Evolutionary conservation across 2,113 vertebrate genomes (phyloP), one percentile per base, ranked within the genome.

Genomic region (Lophius piscatorius): DNA sequence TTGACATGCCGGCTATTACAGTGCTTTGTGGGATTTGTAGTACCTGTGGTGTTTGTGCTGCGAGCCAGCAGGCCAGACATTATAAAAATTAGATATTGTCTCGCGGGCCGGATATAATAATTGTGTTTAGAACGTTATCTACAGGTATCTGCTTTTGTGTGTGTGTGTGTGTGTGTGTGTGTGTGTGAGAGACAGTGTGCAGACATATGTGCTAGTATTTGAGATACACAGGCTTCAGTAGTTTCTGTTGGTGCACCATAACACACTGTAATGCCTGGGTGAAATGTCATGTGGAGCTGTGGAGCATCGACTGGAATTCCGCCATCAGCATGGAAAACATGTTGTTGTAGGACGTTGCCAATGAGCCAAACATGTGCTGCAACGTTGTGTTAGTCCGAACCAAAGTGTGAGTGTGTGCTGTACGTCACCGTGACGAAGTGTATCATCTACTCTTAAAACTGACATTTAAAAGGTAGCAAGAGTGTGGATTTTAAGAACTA

Each of bases 281-380:
- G 21, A 79, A 71, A 82, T 70, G 74, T 61, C 65, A 57, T 64
- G 58, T 45, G 38, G 38, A 68, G 40, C 63, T 54, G 42, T 11
- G 41, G 60, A 52, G 14, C 56, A 76, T 78, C 36, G 73, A 74
- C 67, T 60, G 49, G 33, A 74, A 56, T 74, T 50, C 6, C 52
- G 50, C 66, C 57, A 46, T 62, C 23, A 28, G 55, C 60, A 35
- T 65, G 67, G 70, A 78, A 82, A 71, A 76, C 47, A 44, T 66
- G 64, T n/a, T 28, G 23, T 70, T 57, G 51, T 56, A 33, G 75
- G 73, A 68, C 64, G 9, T 60, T 56, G 13, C 54, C 85, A 80
- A 80, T 70, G 75, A 81, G 50, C 64, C 76, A 52, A 64, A 41
- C 29, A 4, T 64, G 74, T 45, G 42, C 66, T 45, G 46, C 47